Evolutionary conservation across 92 coral and sea anemone species (phyloP).

Genomic region (Muricea muricata): DNA sequence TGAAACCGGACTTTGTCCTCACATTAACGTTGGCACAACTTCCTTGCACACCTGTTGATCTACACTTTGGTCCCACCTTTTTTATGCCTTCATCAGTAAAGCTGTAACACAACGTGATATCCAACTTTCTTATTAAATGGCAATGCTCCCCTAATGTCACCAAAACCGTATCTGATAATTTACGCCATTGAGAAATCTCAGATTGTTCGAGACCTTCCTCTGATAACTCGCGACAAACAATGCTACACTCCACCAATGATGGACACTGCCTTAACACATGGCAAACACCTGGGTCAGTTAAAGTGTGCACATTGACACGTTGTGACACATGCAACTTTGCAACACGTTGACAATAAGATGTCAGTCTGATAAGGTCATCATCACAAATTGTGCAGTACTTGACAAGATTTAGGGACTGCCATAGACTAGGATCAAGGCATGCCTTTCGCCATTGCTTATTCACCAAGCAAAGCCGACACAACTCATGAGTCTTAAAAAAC

Average conservation of each 20-base stretch:
- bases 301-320: background rate
- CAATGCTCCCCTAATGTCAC: slow-evolving; percentile 73
- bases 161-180: slow-evolving; percentile 69
- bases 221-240: too few relatives aligned
- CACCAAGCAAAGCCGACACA: slow-evolving; percentile 74
- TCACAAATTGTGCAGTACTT: slow-evolving; percentile 66
- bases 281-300: slow-evolving; percentile 72
- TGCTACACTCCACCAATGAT: slow-evolving; percentile 58
- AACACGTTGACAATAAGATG: slow-evolving; percentile 63
- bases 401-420: slow-evolving; percentile 69
- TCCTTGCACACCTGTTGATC: too few relatives aligned
- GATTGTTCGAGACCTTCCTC: too few relatives aligned
- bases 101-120: slow-evolving; percentile 76
- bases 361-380: slow-evolving; percentile 67
- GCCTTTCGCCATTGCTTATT: slow-evolving; percentile 75
- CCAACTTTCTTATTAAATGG: slow-evolving; percentile 55
- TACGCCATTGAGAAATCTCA: too few relatives aligned
- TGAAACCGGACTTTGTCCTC: too few relatives aligned
- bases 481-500: slow-evolving; percentile 69
- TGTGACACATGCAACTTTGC: slow-evolving; percentile 57
- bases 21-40: too few relatives aligned
- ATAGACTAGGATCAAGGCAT: slow-evolving; percentile 76
- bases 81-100: slow-evolving; percentile 79
- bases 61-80: too few relatives aligned
- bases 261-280: slow-evolving; percentile 65